Percentiles rank a stretch among this genome's conserved stretches.
Evolutionary conservation across 1,140 invertebrate species (phyloP).

Genomic region (Dreissena polymorpha): DNA sequence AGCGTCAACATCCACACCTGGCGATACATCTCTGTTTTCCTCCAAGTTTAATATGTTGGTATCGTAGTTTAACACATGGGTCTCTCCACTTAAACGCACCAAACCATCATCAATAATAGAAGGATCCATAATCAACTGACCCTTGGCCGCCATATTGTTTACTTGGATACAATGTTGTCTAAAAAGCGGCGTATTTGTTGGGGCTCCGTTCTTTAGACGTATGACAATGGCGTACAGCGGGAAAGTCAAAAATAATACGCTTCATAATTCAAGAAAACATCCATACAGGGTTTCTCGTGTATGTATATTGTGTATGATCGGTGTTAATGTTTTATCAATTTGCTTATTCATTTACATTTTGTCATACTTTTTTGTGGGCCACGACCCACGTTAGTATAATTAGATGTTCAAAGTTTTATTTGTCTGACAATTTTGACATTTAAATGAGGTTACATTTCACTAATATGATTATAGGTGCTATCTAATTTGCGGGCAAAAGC

Average conservation of each 20-base stretch:
- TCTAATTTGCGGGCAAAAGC: too few species aligned
- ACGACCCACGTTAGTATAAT: neutral
- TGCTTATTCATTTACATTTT: neutral
- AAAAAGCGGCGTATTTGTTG: too few species aligned
- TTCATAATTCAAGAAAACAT: slow-evolving; percentile 45
- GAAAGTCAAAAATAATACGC: slow-evolving; percentile 36
- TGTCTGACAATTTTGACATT: neutral
- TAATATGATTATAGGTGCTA: too few species aligned
- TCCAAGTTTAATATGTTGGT: slow-evolving; percentile 68
- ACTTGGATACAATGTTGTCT: slow-evolving; percentile 61
- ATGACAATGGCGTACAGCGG: slow-evolving; percentile 37
- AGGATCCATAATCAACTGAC: slow-evolving; percentile 47
- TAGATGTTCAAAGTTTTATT: neutral
- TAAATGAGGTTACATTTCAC: neutral
- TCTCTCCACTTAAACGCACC: slow-evolving; percentile 66
- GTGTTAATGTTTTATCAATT: neutral
- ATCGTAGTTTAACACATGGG: slow-evolving; percentile 64
- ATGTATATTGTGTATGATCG: neutral
- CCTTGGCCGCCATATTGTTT: slow-evolving; percentile 68
- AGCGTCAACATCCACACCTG: slow-evolving; percentile 46
- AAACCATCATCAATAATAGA: slow-evolving; percentile 61
- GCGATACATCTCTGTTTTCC: slow-evolving; percentile 53
- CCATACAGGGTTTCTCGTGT: slow-evolving; percentile 49
- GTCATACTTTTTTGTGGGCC: neutral
- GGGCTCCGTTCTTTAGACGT: too few species aligned